phyloP scores from a whole-genome alignment of 2,888 invertebrate genomes.

The Atrina japonica region DNA sequence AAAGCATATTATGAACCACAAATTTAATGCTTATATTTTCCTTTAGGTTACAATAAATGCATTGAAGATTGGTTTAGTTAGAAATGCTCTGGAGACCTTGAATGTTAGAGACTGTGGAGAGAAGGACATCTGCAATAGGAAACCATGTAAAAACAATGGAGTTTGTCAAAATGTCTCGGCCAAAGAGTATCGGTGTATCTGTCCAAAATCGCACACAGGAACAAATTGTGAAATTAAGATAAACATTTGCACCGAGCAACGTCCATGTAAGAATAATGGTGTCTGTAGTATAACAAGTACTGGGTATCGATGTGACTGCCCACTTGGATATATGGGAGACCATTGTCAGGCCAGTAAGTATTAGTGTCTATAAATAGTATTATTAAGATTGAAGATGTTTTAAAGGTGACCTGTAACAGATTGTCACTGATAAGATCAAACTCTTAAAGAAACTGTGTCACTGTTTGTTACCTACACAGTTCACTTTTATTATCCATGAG shows the following conservation, averaged over 20 bases:
- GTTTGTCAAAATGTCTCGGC: constrained; percentile 84
- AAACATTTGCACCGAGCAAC: constrained; percentile 85
- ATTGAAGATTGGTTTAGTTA: constrained; percentile 86
- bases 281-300: constrained; percentile 83
- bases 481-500: too few species aligned
- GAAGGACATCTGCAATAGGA: constrained; percentile 81
- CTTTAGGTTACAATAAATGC: constrained; percentile 87
- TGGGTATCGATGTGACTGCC: constrained; percentile 89
- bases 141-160: constrained; percentile 87
- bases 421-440: too few species aligned
- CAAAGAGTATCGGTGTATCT: constrained; percentile 84
- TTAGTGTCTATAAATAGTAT: not conserved
- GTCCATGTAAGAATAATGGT: constrained; percentile 91
- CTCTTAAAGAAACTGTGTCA: too few species aligned
- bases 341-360: constrained; percentile 89
- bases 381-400: not conserved
- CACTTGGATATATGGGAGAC: constrained; percentile 88
- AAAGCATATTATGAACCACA: not conserved
- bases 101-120: constrained; percentile 90
- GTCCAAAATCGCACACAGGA: constrained; percentile 76
- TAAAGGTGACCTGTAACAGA: too few species aligned
- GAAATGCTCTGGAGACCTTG: constrained; percentile 87
- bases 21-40: constrained; percentile 26
- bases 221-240: constrained; percentile 84
- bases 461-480: too few species aligned